Percentiles rank a stretch among this genome's conserved stretches.
phyloP scores from a whole-genome alignment of 2,888 invertebrate species.

The Timema cristinae region DNA sequence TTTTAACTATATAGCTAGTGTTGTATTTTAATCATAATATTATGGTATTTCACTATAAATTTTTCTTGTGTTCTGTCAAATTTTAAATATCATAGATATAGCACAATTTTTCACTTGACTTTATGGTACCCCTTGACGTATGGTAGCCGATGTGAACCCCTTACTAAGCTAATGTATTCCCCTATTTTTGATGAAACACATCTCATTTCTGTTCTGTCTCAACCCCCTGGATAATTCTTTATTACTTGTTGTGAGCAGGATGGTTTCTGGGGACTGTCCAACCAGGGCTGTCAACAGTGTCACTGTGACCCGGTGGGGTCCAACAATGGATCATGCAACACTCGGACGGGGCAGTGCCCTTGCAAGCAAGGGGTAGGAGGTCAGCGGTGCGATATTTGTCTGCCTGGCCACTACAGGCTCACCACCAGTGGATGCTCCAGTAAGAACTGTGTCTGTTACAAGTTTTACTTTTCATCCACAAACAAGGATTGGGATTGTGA shows the following conservation, averaged over 20 bases:
- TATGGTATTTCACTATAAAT: no score
- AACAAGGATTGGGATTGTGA: neutral
- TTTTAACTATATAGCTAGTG: no score
- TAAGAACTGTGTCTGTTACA: constrained; percentile 43
- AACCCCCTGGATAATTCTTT: no score
- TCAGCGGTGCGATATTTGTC: constrained; percentile 65
- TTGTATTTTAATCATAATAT: no score
- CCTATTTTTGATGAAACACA: no score
- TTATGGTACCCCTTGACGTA: no score
- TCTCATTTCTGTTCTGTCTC: no score
- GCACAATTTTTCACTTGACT: no score
- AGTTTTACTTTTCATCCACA: constrained; percentile 24
- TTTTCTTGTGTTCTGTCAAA: no score
- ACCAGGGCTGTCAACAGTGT: constrained; percentile 59
- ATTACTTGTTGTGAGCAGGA: constrained; percentile 44
- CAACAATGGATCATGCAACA: constrained; percentile 62
- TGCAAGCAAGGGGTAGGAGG: constrained; percentile 76
- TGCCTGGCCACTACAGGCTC: constrained; percentile 73
- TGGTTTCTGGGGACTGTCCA: constrained; percentile 74
- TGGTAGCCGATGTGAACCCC: no score
- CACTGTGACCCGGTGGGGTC: constrained; percentile 62
- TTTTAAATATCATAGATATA: no score
- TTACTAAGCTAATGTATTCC: no score
- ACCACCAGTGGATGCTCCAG: constrained; percentile 72
- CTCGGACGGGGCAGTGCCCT: constrained; percentile 69